phyloP scores from a whole-genome alignment of 2,888 invertebrate species.

The Kryphioiulus occultus region DNA sequence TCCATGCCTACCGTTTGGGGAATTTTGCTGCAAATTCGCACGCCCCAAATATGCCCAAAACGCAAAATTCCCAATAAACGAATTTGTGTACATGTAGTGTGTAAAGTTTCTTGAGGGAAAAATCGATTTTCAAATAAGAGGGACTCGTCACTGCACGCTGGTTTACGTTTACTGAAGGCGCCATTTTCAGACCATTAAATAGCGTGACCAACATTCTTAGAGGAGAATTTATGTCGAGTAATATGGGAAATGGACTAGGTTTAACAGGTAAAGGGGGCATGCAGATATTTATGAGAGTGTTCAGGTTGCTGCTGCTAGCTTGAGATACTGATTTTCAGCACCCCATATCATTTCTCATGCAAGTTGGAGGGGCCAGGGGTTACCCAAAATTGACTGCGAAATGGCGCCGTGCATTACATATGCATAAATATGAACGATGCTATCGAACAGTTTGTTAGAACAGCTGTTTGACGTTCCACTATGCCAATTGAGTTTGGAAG shows the following conservation, averaged over 20 bases:
- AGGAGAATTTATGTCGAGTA: not conserved
- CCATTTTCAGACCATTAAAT: not conserved
- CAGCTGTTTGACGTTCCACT: conserved; percentile 39
- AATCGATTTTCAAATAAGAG: not conserved
- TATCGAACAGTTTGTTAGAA: conserved; percentile 46
- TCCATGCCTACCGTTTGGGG: no score
- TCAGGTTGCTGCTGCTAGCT: not conserved
- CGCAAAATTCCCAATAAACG: no score
- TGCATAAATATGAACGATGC: conserved; percentile 45
- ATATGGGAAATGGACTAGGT: not conserved
- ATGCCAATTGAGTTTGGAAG: conserved; percentile 19
- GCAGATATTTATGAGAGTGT: not conserved
- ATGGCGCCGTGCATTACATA: conserved; percentile 14
- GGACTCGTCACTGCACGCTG: not conserved
- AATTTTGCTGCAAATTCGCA: no score
- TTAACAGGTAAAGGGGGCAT: not conserved
- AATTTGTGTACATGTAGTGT: not conserved
- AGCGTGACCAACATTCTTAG: not conserved
- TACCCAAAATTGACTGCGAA: conserved; percentile 33
- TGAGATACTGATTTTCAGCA: conserved; percentile 21
- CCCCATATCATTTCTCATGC: conserved; percentile 28
- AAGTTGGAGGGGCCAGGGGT: not conserved
- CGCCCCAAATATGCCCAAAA: no score
- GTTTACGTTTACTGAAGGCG: not conserved
- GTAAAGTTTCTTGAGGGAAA: not conserved